Conservation (phyloP, 2,113 vertebrate species). For the Lophochroa leadbeateri region DNA sequence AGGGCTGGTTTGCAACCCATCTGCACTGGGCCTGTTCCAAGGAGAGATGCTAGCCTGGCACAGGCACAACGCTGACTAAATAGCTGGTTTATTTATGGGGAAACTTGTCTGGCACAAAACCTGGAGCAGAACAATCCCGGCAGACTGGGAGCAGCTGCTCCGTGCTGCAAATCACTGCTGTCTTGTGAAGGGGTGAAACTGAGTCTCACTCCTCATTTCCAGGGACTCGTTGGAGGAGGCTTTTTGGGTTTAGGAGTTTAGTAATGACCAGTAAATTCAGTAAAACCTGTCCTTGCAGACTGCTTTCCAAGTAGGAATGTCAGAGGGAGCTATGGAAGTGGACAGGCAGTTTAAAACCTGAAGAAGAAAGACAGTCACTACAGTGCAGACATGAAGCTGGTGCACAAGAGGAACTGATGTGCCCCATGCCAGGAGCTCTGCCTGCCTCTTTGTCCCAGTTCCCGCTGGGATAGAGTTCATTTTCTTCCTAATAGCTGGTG, state of each 20-base stretch:
- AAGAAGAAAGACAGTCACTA: neutral
- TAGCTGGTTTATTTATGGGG: constrained; percentile 47
- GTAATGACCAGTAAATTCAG: neutral
- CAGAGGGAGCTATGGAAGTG: neutral
- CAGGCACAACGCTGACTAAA: constrained; percentile 44
- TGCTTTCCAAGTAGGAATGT: neutral
- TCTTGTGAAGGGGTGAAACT: neutral
- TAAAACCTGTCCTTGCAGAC: neutral
- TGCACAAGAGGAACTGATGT: rapidly evolving
- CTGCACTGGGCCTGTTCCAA: constrained; percentile 27
- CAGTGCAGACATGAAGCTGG: neutral
- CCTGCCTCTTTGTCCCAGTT: neutral
- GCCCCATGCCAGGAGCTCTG: neutral
- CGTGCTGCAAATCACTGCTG: neutral
- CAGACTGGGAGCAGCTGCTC: constrained; percentile 46
- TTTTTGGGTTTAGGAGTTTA: neutral
- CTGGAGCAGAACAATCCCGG: constrained; percentile 32
- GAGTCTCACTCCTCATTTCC: neutral
- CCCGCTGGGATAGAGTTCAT: neutral
- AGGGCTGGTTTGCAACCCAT: constrained; percentile 43
- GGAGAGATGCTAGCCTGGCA: constrained; percentile 11
- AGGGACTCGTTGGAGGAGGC: neutral
- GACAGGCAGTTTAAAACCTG: neutral
- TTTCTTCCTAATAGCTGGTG: neutral
- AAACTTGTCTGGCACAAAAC: constrained; percentile 38